Evolutionary conservation across 2,113 vertebrate species (phyloP).

Genomic region (Ivindomyrus marchei): DNA sequence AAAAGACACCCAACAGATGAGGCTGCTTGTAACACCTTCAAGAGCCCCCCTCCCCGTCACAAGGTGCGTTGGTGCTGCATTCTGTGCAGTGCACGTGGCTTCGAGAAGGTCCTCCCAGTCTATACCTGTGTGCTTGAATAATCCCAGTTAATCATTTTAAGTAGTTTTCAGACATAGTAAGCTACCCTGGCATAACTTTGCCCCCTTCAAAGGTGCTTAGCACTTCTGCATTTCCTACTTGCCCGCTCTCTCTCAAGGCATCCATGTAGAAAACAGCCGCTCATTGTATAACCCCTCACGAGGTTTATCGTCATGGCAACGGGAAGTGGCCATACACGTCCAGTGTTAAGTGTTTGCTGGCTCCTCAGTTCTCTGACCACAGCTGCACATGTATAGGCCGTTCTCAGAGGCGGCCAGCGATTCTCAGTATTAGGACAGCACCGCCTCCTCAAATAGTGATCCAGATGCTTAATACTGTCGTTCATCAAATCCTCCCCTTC

Average conservation of each 20-base stretch:
- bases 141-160: conserved; percentile 1
- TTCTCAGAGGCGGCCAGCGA: neutral
- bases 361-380: neutral
- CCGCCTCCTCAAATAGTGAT: neutral
- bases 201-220: neutral
- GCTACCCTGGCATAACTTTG: neutral
- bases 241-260: neutral
- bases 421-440: conserved; percentile 3
- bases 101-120: neutral
- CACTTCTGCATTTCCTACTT: neutral
- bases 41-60: neutral
- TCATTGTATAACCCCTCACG: neutral
- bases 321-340: conserved; percentile 1
- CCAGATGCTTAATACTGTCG: neutral
- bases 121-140: neutral
- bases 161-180: neutral
- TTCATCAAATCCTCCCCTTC: neutral
- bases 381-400: neutral
- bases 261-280: neutral
- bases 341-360: conserved; percentile 11
- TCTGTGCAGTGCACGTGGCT: neutral
- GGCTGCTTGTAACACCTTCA: neutral
- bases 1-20: neutral
- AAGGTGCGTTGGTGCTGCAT: neutral
- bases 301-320: conserved; percentile 15